A percentile compares a stretch with the other conserved stretches of the same genome.
phyloP scores from a whole-genome alignment of 2,113 vertebrate genomes.

The Antennarius striatus region DNA sequence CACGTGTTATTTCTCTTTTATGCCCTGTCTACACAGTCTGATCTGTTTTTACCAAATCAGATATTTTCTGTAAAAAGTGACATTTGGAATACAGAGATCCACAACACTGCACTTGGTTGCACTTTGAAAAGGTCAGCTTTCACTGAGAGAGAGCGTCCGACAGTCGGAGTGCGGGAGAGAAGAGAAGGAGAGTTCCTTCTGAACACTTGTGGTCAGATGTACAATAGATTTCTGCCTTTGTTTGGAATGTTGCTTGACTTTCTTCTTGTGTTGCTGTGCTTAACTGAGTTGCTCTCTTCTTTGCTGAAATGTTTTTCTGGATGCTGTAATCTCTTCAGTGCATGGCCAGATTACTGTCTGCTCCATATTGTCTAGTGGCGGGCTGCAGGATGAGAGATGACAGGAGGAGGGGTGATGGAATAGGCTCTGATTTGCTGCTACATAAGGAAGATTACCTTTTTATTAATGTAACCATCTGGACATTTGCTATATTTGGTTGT shows the following conservation, averaged over 20 bases:
- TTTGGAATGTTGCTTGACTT: slow-evolving; percentile 4
- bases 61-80: slow-evolving; percentile 62
- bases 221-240: slow-evolving; percentile 7
- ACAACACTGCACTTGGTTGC: slow-evolving; percentile 57
- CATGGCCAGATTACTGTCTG: slow-evolving; percentile 74
- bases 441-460: slow-evolving; percentile 70
- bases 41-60: slow-evolving; percentile 49
- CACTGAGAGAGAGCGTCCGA: slow-evolving; percentile 50
- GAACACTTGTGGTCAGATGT: slow-evolving; percentile 9
- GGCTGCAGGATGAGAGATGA: slow-evolving; percentile 52
- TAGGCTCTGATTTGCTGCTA: slow-evolving; percentile 53
- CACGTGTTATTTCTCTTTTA: slow-evolving; percentile 16
- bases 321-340: slow-evolving; percentile 72
- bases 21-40: slow-evolving; percentile 5
- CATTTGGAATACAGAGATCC: slow-evolving; percentile 68
- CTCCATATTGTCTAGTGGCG: slow-evolving; percentile 70
- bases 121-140: slow-evolving; percentile 71
- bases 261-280: slow-evolving; percentile 15
- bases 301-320: slow-evolving; percentile 56
- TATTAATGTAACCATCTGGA: slow-evolving; percentile 68
- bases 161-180: slow-evolving; percentile 29
- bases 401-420: slow-evolving; percentile 37
- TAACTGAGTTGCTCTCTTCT: slow-evolving; percentile 53
- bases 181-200: slow-evolving; percentile 24
- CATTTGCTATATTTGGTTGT: slow-evolving; percentile 60